These are phyloP conservation scores for Junonia oenone DNA, from an alignment of 2,888 invertebrate species.

Conservation along the genomic window DNA sequence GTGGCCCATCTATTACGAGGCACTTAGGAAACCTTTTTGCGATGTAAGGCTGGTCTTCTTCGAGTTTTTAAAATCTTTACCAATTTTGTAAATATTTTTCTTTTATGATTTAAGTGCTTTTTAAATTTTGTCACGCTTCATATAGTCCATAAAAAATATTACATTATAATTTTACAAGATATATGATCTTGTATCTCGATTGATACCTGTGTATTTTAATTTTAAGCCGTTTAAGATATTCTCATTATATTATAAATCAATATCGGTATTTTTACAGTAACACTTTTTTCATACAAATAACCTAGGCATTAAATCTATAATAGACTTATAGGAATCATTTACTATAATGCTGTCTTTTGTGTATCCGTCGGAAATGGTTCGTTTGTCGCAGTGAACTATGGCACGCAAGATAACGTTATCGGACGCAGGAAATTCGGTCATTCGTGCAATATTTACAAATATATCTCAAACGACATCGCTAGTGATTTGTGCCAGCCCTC, in stretches of 20 bases:
- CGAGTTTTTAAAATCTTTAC: slow-evolving; percentile 11
- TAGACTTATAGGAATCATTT: background rate
- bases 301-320: background rate
- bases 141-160: background rate
- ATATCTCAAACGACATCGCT: slow-evolving; percentile 27
- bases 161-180: background rate
- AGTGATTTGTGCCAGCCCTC: no score
- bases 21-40: slow-evolving; percentile 52
- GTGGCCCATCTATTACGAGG: slow-evolving; percentile 49
- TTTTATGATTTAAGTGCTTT: background rate
- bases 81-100: slow-evolving; percentile 5
- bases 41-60: slow-evolving; percentile 17
- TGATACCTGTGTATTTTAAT: no score
- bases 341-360: slow-evolving; percentile 9
- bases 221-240: no score
- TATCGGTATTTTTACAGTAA: no score
- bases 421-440: slow-evolving; percentile 42
- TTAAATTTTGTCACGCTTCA: background rate
- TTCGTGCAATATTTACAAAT: slow-evolving; percentile 34
- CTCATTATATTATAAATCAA: no score
- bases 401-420: slow-evolving; percentile 43
- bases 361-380: slow-evolving; percentile 39
- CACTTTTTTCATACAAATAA: no score
- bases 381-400: slow-evolving; percentile 41
- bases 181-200: no score